Evolutionary conservation across 2,888 invertebrate genomes (phyloP), one percentile per base, ranked within the genome.

Genomic region (Apodemia duryi): DNA sequence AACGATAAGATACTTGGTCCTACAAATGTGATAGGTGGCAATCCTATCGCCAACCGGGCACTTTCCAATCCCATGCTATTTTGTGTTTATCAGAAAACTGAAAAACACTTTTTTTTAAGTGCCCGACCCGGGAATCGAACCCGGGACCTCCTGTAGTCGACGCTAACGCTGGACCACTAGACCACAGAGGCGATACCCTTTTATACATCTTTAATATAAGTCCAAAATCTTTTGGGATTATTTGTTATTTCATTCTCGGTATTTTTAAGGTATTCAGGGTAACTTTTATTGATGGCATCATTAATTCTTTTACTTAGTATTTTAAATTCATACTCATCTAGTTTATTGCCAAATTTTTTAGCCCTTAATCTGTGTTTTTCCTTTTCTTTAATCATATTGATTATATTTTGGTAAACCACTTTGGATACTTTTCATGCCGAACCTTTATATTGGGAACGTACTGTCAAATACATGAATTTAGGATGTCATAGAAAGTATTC

Each of bases 201-300:
- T n/a, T n/a, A n/a, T n/a, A n/a, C n/a, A 51, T 51, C 51, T 51
- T 51, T 51, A 7, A 51, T 21, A 21, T 51, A 51, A 21, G 21
- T 21, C 51, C 51, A 51, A 51, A 51, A 51, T 51, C 51, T 51
- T 51, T 21, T 51, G 2, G 51, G 51, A 51, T 51, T 51, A 51
- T n/a, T 51, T 21, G n/a, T 21, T 21, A 51, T 51, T 51, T n/a
- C 51, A n/a, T 51, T 11, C 51, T 51, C 51, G 21, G 6, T 21
- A 21, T 51, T n/a, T 21, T 7, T 21, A 11, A 51, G 51, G 3
- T 51, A 51, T 51, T 51, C 51, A 51, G 51, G 2, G 21, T 51
- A 51, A 2, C 7, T 51, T 21, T 51, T 51, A 21, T 51, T 21
- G 6, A 51, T 51, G 2, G 51, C 51, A 9, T n/a, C n/a, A 6